Evolutionary conservation across 2,888 invertebrate species (phyloP), one percentile per base, ranked within the genome.

Genomic region (Dendrolimus houi): DNA sequence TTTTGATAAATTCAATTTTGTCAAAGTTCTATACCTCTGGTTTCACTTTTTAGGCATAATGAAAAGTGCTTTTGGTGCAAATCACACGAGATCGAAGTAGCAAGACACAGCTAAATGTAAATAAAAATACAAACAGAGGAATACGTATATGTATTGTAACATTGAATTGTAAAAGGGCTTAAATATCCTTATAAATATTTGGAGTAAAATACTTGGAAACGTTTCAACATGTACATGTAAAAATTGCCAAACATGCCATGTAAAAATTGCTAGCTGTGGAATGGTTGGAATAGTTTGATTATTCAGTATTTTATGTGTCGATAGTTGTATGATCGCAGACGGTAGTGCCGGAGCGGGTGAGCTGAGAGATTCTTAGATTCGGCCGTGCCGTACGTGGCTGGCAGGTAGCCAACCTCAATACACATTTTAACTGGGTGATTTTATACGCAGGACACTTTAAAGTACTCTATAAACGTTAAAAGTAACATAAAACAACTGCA

Each of bases 381-480:
- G 53, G 53, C 56, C 53, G 56, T 53, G 66, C 67, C 67, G 72
- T 77, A 78, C 81, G 77, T 72, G 75, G 65, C 61, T 88, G 88
- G 88, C 85, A 65, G 61, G 58, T 58, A 62, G 81, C 88, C 88
- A 88, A 79, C 81, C 81, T 75, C 83, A 79, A 82, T 85, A 85
- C 77, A 81, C 78, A 78, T 59, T 81, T 82, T 80, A 79, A 83
- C 79, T 73, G 74, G 69, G 66, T 77, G 75, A 78, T 84, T 86
- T 84, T 84, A 83, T 82, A 80, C 81, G 79, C 81, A 81, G 81
- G 77, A 82, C 83, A 83, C 82, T 86, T 82, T 82, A 81, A 85
- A 87, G 79, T 81, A 82, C 74, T 79, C 75, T 74, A 79, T 84
- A 81, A 83, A 83, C 72, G 76, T 79, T 83, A 81, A 79, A 79